Evolutionary conservation across 2,888 invertebrate species (phyloP).

Genomic region (Thalpophila matura): DNA sequence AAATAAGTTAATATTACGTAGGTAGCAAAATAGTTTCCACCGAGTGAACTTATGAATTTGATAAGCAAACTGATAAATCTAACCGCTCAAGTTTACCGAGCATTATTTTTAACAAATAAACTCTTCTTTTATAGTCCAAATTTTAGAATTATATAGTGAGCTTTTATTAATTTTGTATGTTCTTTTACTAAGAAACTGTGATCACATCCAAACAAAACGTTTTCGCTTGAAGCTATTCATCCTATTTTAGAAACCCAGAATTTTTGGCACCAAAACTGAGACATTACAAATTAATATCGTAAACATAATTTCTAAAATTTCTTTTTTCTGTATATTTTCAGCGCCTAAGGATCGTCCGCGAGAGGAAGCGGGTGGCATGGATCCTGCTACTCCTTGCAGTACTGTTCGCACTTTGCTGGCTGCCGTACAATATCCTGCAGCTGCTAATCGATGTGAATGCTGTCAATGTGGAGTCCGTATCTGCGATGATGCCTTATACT

Average conservation of each 20-base stretch:
- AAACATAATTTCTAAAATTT: background rate
- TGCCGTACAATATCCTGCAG: slow-evolving; percentile 94
- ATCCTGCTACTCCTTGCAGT: slow-evolving; percentile 93
- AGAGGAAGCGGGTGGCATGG: slow-evolving; percentile 93
- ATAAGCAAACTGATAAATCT: too few relatives aligned
- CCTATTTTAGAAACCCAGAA: background rate
- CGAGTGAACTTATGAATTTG: too few relatives aligned
- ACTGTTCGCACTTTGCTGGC: slow-evolving; percentile 94
- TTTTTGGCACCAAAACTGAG: background rate
- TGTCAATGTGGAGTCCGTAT: slow-evolving; percentile 79
- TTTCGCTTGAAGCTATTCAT: slow-evolving; percentile 1
- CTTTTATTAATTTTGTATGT: background rate
- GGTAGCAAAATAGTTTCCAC: too few relatives aligned
- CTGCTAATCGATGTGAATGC: slow-evolving; percentile 92
- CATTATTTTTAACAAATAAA: too few relatives aligned
- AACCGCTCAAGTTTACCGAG: too few relatives aligned
- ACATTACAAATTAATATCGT: background rate
- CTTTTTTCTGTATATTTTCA: slow-evolving; percentile 61
- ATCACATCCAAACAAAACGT: background rate
- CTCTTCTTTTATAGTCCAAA: too few relatives aligned
- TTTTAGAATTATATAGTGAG: too few relatives aligned
- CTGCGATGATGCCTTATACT: slow-evolving; percentile 91
- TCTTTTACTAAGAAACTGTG: background rate
- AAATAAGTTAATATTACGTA: too few relatives aligned
- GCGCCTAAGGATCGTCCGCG: slow-evolving; percentile 74